Conservation (phyloP, 2,888 invertebrate genomes). For the Eudemis profundana region DNA sequence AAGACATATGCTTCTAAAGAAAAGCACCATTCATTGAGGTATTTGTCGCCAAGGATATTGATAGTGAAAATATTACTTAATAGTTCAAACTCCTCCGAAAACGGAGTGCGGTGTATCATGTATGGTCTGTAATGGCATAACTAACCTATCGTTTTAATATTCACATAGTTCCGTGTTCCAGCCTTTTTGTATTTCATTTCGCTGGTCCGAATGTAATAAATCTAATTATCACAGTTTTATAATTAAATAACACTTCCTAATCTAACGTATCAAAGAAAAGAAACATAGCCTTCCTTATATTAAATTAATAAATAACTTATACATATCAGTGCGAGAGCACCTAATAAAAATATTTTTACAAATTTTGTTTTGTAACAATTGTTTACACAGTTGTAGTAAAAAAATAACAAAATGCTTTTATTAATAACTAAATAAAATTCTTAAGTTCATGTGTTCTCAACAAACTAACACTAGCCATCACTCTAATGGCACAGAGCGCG, state of each 20-base stretch:
- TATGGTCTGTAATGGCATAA: slow-evolving; percentile 44
- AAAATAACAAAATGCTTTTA: slow-evolving; percentile 71
- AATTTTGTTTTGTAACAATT: slow-evolving; percentile 69
- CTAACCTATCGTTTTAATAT: slow-evolving; percentile 51
- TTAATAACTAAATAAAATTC: slow-evolving; percentile 75
- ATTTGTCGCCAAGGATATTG: background rate
- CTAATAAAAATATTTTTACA: slow-evolving; percentile 68
- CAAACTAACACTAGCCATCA: slow-evolving; percentile 79
- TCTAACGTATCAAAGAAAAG: slow-evolving; percentile 66
- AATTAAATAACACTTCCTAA: slow-evolving; percentile 74
- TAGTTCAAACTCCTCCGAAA: slow-evolving; percentile 27
- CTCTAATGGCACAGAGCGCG: slow-evolving; percentile 75
- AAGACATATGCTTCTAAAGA: background rate
- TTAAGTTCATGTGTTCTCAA: slow-evolving; percentile 66
- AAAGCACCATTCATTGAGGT: background rate
- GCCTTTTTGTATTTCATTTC: slow-evolving; percentile 54
- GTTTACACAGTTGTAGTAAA: slow-evolving; percentile 75
- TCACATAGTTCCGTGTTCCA: slow-evolving; percentile 48
- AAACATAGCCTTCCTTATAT: slow-evolving; percentile 79
- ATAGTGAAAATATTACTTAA: background rate
- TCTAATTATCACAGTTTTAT: slow-evolving; percentile 84
- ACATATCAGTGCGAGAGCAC: slow-evolving; percentile 69
- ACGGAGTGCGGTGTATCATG: slow-evolving; percentile 37
- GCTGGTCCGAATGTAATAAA: slow-evolving; percentile 66
- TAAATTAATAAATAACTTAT: slow-evolving; percentile 82